Conservation (phyloP, 2,113 vertebrate species). For the Corythornis madagascariensis region DNA sequence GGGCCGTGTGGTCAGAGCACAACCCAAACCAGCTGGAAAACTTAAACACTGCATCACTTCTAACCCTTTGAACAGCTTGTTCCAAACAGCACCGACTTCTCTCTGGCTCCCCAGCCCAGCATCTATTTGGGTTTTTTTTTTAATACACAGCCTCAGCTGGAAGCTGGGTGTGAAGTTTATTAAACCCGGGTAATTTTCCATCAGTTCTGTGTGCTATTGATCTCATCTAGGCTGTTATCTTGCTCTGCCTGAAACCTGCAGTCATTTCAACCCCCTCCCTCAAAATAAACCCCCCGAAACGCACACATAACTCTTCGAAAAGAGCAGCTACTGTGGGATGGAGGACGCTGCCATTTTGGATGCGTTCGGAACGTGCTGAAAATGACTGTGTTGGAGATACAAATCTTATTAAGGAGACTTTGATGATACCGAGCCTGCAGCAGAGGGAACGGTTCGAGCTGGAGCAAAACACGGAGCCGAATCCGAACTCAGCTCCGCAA, state of each 20-base stretch:
- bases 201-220: conserved; percentile 41
- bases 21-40: not conserved
- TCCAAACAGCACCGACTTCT: not conserved
- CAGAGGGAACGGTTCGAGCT: not conserved
- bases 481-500: not conserved
- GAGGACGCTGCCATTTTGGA: not conserved
- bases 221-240: not conserved
- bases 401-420: conserved; percentile 28
- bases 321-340: not conserved
- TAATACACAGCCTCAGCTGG: conserved; percentile 12
- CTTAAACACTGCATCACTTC: not conserved
- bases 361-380: not conserved
- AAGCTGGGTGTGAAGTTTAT: conserved; percentile 35
- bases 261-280: not conserved
- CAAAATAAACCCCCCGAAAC: not conserved
- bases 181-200: conserved; percentile 51
- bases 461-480: not conserved
- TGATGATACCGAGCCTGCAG: not conserved
- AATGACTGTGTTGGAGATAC: not conserved
- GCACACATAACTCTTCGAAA: not conserved
- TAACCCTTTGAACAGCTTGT: not conserved
- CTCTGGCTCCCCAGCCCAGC: not conserved
- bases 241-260: not conserved
- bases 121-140: not conserved
- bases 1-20: not conserved